These are phyloP conservation scores for Rhodeus uyekii DNA, from an alignment of 2,797 vertebrate species.

Conservation along the genomic window DNA sequence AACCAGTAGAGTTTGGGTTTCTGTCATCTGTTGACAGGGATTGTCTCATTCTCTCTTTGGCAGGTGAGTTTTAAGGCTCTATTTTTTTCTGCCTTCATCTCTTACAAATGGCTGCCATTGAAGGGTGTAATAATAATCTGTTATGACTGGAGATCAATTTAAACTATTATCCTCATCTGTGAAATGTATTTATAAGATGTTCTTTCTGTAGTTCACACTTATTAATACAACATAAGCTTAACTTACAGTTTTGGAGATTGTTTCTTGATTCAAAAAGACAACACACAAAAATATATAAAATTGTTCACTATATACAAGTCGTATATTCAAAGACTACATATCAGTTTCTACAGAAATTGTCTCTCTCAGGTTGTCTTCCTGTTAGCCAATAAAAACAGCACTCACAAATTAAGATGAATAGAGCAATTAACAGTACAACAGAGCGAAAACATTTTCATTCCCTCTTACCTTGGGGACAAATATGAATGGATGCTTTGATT, in stretches of 20 bases:
- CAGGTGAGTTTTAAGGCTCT: slow-evolving; percentile 37
- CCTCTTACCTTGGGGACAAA: slow-evolving; percentile 29
- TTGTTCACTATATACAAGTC: not conserved
- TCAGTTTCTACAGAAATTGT: slow-evolving; percentile 5
- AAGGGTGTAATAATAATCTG: slow-evolving; percentile 44
- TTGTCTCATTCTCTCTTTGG: slow-evolving; percentile 35
- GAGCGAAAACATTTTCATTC: slow-evolving; percentile 31
- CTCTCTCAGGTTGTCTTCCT: slow-evolving; percentile 1
- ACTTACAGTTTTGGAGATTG: not conserved
- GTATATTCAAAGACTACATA: not conserved
- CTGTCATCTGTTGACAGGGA: slow-evolving; percentile 50
- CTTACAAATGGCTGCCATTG: slow-evolving; percentile 44
- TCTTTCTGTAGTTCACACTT: not conserved
- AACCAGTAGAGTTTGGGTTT: slow-evolving; percentile 1
- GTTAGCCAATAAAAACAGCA: slow-evolving; percentile 27
- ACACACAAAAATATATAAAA: slow-evolving; percentile 3
- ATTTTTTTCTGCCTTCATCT: slow-evolving; percentile 35
- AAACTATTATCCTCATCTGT: not conserved
- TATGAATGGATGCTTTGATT: slow-evolving; percentile 45
- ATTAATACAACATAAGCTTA: not conserved
- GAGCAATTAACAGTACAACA: slow-evolving; percentile 14
- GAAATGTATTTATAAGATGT: not conserved
- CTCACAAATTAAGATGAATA: slow-evolving; percentile 37
- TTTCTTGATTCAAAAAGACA: slow-evolving; percentile 9
- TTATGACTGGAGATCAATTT: slow-evolving; percentile 9